These are phyloP conservation scores for Seriola rivoliana DNA, from an alignment of 2,113 vertebrate species.

Conservation along the genomic window DNA sequence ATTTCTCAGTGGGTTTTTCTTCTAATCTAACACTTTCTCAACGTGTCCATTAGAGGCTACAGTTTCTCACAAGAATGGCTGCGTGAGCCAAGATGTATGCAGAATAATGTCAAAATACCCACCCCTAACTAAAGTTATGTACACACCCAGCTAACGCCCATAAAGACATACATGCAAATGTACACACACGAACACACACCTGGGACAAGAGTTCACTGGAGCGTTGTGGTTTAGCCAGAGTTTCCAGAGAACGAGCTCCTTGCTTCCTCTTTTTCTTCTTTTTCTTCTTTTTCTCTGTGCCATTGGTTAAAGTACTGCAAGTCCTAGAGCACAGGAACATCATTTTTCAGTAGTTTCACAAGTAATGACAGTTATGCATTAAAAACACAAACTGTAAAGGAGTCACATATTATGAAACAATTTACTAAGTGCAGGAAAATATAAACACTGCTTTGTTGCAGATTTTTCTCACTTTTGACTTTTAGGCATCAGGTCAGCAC, in stretches of 20 bases:
- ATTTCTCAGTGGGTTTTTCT: not conserved
- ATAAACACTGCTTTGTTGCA: not conserved
- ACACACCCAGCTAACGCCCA: conserved; percentile 27
- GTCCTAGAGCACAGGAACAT: conserved; percentile 43
- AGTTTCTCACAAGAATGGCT: not conserved
- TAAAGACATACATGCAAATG: conserved; percentile 3
- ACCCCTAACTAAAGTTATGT: conserved; percentile 7
- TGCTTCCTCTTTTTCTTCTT: conserved; percentile 90
- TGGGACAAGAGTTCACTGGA: conserved; percentile 77
- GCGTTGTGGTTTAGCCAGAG: conserved; percentile 81
- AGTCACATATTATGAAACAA: not conserved
- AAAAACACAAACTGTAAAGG: not conserved
- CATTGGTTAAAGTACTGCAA: conserved; percentile 89
- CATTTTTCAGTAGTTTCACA: conserved; percentile 38
- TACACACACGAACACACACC: conserved; percentile 64
- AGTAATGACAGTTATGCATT: conserved; percentile 16
- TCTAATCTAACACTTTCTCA: not conserved
- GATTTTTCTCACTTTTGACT: not conserved
- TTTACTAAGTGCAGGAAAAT: not conserved
- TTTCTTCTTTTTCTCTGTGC: conserved; percentile 88
- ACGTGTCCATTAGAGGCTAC: not conserved
- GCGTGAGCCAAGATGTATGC: not conserved
- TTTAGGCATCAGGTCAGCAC: not conserved
- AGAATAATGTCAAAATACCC: conserved; percentile 13
- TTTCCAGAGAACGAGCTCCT: conserved; percentile 88